Evolutionary conservation across 1,140 invertebrate genomes (phyloP).

Genomic region (Tetragonula clypearis): DNA sequence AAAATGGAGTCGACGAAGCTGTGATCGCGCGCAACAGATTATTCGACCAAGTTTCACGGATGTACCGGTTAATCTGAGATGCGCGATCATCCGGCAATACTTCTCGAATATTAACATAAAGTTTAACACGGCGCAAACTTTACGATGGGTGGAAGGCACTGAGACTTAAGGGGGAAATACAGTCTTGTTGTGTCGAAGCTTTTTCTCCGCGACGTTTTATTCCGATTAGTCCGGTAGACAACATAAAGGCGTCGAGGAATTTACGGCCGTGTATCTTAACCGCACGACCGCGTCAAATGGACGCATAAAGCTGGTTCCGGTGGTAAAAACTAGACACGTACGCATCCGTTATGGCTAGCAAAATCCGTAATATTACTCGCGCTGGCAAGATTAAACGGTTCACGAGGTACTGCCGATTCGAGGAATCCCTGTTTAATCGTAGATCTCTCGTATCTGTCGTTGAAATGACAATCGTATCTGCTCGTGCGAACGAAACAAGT

Average conservation of each 20-base stretch:
- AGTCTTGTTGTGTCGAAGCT: background rate
- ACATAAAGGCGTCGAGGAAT: slow-evolving; percentile 33
- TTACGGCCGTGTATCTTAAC: slow-evolving; percentile 42
- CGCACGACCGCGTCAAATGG: slow-evolving; percentile 47
- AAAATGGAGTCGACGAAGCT: background rate
- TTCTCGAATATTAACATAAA: background rate
- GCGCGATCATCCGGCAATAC: background rate
- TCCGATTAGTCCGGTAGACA: background rate
- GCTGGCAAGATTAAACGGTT: slow-evolving; percentile 23
- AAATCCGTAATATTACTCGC: slow-evolving; percentile 35
- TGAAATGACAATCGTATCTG: no score
- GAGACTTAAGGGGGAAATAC: background rate
- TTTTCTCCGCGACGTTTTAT: slow-evolving; percentile 21
- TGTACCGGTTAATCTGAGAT: background rate
- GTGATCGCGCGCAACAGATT: background rate
- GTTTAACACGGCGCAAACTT: slow-evolving; percentile 14
- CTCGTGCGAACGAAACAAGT: no score
- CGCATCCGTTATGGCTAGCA: slow-evolving; percentile 68
- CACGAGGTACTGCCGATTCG: background rate
- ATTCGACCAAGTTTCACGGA: background rate
- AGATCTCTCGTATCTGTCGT: no score
- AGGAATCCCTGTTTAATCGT: background rate
- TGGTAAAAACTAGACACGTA: slow-evolving; percentile 45
- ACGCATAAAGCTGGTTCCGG: slow-evolving; percentile 39
- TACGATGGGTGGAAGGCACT: background rate